Percentiles rank a stretch among this genome's conserved stretches.
Conservation (phyloP, 2,888 invertebrate genomes). For the Xanthorhoe spadicearia region DNA sequence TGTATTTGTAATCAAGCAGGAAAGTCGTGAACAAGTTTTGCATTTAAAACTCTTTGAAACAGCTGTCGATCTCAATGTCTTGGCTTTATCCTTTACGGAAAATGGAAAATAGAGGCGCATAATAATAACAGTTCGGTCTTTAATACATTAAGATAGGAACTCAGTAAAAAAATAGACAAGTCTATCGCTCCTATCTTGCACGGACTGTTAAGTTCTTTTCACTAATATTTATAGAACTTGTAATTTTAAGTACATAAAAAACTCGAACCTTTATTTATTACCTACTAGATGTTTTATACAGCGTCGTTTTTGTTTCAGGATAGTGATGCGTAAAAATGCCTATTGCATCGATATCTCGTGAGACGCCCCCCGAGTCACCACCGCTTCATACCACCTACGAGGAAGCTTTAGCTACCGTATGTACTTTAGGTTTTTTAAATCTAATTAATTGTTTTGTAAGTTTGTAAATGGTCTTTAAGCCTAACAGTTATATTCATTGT, state of each 20-base stretch:
- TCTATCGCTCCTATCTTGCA: no score
- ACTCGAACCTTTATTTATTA: background rate
- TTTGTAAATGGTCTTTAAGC: no score
- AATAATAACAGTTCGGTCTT: background rate
- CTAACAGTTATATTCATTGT: no score
- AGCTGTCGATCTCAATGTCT: slow-evolving; percentile 41
- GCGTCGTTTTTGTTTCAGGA: slow-evolving; percentile 51
- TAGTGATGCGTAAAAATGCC: slow-evolving; percentile 74
- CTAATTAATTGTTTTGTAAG: no score
- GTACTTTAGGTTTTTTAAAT: slow-evolving; percentile 45
- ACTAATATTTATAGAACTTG: no score
- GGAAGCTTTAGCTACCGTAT: slow-evolving; percentile 74
- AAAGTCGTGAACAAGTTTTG: slow-evolving; percentile 19
- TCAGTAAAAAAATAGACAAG: no score
- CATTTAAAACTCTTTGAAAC: slow-evolving; percentile 34
- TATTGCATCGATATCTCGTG: slow-evolving; percentile 68
- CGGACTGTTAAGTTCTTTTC: no score
- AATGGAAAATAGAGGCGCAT: slow-evolving; percentile 7
- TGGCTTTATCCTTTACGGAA: slow-evolving; percentile 20
- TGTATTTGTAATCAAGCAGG: slow-evolving; percentile 40
- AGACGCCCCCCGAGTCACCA: slow-evolving; percentile 72
- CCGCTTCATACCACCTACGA: slow-evolving; percentile 69
- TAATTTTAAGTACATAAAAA: no score
- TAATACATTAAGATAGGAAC: slow-evolving; percentile 18
- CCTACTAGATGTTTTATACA: background rate